Percentiles rank a stretch among this genome's conserved stretches.
Evolutionary conservation across 2,797 vertebrate species (phyloP).

Genomic region (Delichon dasypus): DNA sequence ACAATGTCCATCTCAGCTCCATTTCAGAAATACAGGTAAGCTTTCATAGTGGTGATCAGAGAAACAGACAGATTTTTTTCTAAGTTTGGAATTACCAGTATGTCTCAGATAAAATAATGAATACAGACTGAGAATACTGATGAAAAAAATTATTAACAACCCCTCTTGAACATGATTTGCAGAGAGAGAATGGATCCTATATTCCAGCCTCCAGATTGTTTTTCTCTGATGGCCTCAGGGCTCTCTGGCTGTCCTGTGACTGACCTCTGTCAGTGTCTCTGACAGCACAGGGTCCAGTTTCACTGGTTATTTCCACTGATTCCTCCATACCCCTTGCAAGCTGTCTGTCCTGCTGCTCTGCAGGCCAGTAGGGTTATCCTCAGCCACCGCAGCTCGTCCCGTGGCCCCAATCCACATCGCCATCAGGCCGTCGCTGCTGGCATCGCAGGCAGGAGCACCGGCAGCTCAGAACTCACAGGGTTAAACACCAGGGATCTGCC

Average conservation of each 20-base stretch:
- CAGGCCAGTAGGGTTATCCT: not conserved
- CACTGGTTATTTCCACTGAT: too few species aligned
- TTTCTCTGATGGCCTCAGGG: not conserved
- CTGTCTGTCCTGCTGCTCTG: not conserved
- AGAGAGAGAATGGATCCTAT: not conserved
- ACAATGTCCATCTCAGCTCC: not conserved
- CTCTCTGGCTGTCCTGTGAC: not conserved
- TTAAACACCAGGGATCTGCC: not conserved
- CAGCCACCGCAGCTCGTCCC: fast-evolving
- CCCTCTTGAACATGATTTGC: fast-evolving
- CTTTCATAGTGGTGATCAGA: not conserved
- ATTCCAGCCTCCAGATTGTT: not conserved
- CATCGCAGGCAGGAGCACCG: not conserved
- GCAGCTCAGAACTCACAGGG: fast-evolving
- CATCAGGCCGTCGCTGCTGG: slow-evolving; percentile 12
- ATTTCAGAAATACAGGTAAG: not conserved
- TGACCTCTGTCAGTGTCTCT: not conserved
- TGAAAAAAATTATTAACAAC: not conserved
- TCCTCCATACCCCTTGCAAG: not conserved
- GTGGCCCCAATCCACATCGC: not conserved
- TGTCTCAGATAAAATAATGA: not conserved
- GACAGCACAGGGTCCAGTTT: not conserved
- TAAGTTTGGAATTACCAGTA: not conserved
- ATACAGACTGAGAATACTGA: not conserved
- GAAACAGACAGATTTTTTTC: not conserved